These are phyloP conservation scores for Chironomus tepperi DNA, from an alignment of 1,140 invertebrate genomes.

Conservation along the genomic window DNA sequence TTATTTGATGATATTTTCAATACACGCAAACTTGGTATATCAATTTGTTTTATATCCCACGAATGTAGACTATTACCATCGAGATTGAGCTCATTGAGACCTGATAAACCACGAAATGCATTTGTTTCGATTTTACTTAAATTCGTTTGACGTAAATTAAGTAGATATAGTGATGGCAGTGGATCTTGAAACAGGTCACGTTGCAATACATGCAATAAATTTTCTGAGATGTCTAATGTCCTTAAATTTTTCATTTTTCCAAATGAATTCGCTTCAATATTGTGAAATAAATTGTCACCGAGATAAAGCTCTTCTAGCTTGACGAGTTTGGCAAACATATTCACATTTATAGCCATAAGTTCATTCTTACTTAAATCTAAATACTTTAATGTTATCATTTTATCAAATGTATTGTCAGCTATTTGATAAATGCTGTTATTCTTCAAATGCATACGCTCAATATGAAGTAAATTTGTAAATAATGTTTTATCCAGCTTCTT, in stretches of 20 bases:
- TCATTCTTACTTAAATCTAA: slow-evolving; percentile 71
- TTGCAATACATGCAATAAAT: slow-evolving; percentile 50
- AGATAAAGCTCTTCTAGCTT: slow-evolving; percentile 59
- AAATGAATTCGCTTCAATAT: slow-evolving; percentile 53
- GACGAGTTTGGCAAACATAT: slow-evolving; percentile 52
- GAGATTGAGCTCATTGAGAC: slow-evolving; percentile 60
- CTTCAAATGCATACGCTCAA: slow-evolving; percentile 70
- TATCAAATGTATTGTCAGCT: slow-evolving; percentile 67
- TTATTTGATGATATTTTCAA: slow-evolving; percentile 68
- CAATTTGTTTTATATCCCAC: slow-evolving; percentile 53
- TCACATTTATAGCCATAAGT: slow-evolving; percentile 52
- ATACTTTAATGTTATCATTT: slow-evolving; percentile 64
- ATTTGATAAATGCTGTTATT: slow-evolving; percentile 74
- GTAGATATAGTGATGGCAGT: slow-evolving; percentile 48
- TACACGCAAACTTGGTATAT: slow-evolving; percentile 60
- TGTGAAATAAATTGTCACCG: slow-evolving; percentile 51
- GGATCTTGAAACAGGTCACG: slow-evolving; percentile 54
- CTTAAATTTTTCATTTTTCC: slow-evolving; percentile 50
- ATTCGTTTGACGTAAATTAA: slow-evolving; percentile 42
- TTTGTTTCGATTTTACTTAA: slow-evolving; percentile 50
- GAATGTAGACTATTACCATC: slow-evolving; percentile 62
- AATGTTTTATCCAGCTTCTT: slow-evolving; percentile 59
- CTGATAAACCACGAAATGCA: slow-evolving; percentile 53
- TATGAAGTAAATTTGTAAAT: slow-evolving; percentile 62
- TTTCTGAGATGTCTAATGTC: slow-evolving; percentile 56